Conservation (phyloP, 2,113 vertebrate genomes). For the Pseudopodoces humilis region DNA sequence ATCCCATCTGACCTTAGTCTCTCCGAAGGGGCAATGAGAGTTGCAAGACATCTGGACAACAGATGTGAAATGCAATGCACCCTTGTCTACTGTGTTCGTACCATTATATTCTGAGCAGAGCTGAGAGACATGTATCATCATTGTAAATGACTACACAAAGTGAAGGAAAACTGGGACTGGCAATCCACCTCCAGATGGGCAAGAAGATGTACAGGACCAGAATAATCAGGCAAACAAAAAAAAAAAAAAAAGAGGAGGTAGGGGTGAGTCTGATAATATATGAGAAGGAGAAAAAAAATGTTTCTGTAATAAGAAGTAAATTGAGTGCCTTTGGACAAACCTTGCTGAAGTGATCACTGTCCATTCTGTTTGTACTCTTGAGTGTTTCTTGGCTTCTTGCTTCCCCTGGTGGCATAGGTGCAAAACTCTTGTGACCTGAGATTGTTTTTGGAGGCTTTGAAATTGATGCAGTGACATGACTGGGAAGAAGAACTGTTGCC, state of each 20-base stretch:
- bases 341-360: background rate
- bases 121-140: background rate
- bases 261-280: background rate
- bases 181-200: background rate
- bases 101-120: background rate
- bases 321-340: background rate
- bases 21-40: background rate
- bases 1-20: background rate
- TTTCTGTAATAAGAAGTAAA: background rate
- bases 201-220: background rate
- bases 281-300: background rate
- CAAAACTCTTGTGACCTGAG: background rate
- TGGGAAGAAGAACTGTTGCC: background rate
- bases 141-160: background rate
- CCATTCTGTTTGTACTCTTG: background rate
- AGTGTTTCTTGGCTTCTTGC: conserved; percentile 6
- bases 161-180: background rate
- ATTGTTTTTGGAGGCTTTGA: background rate
- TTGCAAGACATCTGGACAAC: conserved; percentile 10
- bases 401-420: conserved; percentile 6
- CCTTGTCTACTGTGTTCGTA: background rate
- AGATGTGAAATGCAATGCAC: background rate
- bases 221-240: background rate
- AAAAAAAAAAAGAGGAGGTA: background rate
- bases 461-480: background rate